Evolutionary conservation across 37 sponge, comb jelly and placozoan genomes (phyloP).

Genomic region (Beroe forskalii): DNA sequence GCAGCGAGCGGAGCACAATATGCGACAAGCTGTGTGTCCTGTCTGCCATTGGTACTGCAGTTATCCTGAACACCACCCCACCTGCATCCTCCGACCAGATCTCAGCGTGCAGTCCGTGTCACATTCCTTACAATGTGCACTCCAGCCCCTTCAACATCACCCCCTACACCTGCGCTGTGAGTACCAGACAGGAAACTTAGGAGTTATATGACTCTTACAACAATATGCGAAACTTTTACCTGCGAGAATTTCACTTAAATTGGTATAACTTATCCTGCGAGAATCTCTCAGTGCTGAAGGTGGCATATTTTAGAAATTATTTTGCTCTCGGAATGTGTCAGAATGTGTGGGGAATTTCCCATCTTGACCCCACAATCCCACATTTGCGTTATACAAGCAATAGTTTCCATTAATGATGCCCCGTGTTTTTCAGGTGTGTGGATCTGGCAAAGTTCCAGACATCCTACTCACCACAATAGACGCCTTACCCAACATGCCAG

Average conservation of each 20-base stretch:
- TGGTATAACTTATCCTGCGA: no score
- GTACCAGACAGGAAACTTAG: not conserved
- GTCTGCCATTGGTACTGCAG: slow-evolving; percentile 91
- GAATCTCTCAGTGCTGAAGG: no score
- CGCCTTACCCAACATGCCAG: not conserved
- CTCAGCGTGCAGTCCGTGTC: not conserved
- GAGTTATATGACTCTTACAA: no score
- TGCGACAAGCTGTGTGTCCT: slow-evolving; percentile 88
- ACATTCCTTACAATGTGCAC: slow-evolving; percentile 41
- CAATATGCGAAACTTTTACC: no score
- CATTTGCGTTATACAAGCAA: no score
- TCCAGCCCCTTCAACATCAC: slow-evolving; percentile 35
- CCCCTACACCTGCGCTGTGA: not conserved
- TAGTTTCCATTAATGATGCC: no score
- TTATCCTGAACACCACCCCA: slow-evolving; percentile 13
- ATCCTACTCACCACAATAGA: slow-evolving; percentile 36
- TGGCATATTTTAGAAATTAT: no score
- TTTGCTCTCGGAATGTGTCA: no score
- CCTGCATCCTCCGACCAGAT: not conserved
- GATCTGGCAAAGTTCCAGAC: slow-evolving; percentile 22
- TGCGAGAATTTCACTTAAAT: no score
- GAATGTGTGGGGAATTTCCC: no score
- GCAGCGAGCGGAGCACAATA: slow-evolving; percentile 33
- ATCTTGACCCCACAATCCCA: not conserved
- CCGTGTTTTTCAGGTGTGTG: slow-evolving; percentile 54